Evolutionary conservation across 2,113 vertebrate genomes (phyloP).

Genomic region (Catharus minimus): DNA sequence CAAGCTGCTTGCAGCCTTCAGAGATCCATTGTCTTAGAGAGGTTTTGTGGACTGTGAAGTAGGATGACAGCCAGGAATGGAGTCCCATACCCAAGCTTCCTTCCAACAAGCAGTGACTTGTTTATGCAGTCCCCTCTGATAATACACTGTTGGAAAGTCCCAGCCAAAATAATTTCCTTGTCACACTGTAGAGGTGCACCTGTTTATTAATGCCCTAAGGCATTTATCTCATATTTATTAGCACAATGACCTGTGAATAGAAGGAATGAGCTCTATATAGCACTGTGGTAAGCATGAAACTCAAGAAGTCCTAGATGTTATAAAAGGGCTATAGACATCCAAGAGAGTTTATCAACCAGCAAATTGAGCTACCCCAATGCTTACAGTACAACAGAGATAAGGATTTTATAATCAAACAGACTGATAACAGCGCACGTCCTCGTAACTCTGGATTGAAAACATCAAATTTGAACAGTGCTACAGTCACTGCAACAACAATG

Average conservation of each 20-base stretch:
- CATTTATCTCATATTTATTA: neutral
- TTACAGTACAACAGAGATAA: neutral
- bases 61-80: neutral
- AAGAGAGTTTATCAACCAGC: neutral
- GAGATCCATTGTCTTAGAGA: neutral
- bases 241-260: neutral
- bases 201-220: constrained; percentile 3
- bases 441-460: neutral
- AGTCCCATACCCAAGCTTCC: neutral
- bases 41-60: neutral
- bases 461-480: neutral
- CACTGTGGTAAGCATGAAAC: neutral
- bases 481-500: neutral
- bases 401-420: neutral
- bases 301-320: neutral
- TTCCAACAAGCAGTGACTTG: neutral
- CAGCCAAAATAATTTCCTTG: neutral
- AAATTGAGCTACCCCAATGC: neutral
- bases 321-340: neutral
- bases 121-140: neutral
- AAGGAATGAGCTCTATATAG: neutral
- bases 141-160: neutral
- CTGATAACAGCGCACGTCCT: neutral
- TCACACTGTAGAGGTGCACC: neutral
- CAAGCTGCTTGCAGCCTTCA: neutral